These are phyloP conservation scores for Catharus bicknelli DNA, from an alignment of 2,113 vertebrate species.

Conservation along the genomic window DNA sequence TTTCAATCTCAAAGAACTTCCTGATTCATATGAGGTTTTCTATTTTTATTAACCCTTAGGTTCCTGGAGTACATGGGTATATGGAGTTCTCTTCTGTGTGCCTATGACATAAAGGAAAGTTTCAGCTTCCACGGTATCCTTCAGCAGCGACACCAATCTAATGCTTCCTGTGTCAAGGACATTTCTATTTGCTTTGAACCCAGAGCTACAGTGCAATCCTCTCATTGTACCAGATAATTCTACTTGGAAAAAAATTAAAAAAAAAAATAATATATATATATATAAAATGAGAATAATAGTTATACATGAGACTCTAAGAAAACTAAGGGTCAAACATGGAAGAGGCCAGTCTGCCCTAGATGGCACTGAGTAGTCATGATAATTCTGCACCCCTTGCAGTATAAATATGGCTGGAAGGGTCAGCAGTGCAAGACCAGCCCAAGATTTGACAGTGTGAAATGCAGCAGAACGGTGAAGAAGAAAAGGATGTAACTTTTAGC, in stretches of 20 bases:
- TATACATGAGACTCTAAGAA: neutral
- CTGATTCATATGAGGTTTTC: neutral
- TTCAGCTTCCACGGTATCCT: neutral
- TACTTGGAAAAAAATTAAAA: neutral
- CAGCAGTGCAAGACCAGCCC: neutral
- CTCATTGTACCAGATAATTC: neutral
- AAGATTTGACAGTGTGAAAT: neutral
- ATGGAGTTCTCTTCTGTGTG: neutral
- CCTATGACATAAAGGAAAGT: neutral
- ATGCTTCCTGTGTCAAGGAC: neutral
- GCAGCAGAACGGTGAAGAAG: neutral
- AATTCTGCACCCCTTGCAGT: neutral
- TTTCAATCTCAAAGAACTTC: neutral
- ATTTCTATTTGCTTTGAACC: neutral
- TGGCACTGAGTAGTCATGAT: neutral
- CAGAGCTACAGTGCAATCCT: neutral
- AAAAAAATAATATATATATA: too few relatives aligned
- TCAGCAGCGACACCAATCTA: neutral
- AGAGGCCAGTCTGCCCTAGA: neutral
- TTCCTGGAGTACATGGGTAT: neutral
- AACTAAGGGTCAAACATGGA: neutral
- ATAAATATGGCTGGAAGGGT: neutral
- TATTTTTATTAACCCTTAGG: neutral
- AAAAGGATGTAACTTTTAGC: neutral
- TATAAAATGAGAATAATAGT: neutral